A percentile compares a stretch with the other conserved stretches of the same genome.
phyloP scores from a whole-genome alignment of 2,797 vertebrate species.

The Acropternis orthonyx region DNA sequence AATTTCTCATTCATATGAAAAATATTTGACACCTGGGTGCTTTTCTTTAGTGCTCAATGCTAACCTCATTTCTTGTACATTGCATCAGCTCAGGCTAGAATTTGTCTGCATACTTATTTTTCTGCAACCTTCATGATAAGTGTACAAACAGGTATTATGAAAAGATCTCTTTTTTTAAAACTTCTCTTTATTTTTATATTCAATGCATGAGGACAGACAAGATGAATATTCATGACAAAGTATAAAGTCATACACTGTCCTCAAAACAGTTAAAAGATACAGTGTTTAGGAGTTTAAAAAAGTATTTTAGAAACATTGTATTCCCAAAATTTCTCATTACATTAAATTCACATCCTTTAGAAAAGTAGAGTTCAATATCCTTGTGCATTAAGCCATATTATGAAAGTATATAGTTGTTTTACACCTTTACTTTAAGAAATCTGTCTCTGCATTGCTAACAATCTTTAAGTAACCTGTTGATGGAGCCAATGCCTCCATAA shows the following conservation, averaged over 20 bases:
- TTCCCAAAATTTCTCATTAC: slow-evolving; percentile 21
- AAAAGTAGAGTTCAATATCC: not conserved
- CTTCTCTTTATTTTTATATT: slow-evolving; percentile 61
- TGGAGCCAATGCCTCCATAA: not conserved
- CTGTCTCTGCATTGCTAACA: slow-evolving; percentile 16
- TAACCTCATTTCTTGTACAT: not conserved
- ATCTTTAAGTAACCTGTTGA: not conserved
- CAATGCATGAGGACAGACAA: slow-evolving; percentile 14
- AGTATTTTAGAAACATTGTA: slow-evolving; percentile 17
- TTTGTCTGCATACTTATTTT: not conserved
- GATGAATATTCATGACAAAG: not conserved
- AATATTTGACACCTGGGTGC: not conserved
- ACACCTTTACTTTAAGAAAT: not conserved
- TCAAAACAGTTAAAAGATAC: not conserved
- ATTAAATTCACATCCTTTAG: slow-evolving; percentile 27
- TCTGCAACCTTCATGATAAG: not conserved
- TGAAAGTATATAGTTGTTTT: not conserved
- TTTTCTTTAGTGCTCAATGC: not conserved
- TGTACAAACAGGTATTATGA: not conserved
- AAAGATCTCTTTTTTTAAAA: not conserved
- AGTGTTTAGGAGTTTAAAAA: slow-evolving; percentile 17
- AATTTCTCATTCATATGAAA: not conserved
- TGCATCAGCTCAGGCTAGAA: not conserved
- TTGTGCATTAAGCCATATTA: not conserved
- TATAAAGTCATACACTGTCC: slow-evolving; percentile 3